Evolutionary conservation across 1,140 invertebrate species (phyloP), one percentile per base, ranked within the genome.

Genomic region (Ceratina japonica): DNA sequence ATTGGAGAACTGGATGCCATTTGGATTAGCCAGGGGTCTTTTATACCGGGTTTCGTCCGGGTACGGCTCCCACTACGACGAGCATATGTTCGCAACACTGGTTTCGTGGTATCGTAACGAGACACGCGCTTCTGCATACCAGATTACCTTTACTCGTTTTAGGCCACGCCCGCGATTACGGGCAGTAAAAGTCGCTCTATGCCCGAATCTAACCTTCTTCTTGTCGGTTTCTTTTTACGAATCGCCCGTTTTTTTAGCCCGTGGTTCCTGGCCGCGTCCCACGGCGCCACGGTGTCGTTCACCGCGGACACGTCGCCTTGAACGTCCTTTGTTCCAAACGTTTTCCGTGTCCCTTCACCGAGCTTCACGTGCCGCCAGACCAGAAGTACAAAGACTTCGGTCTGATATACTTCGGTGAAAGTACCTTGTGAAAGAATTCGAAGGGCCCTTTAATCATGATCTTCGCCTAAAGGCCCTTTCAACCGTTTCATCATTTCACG

Each of bases 11-110:
- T 92, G 89, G 87, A 93, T 87, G 90, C 73, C 64, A 87, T 88
- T 13, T n/a, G 58, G 22, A 80, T 70, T 71, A 61, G 78, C 52
- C 20, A 75, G 51, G 20, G 20, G 79, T 70, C 86, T 90, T 90
- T 87, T 90, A 90, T 90, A 90, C 64, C 15, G 56, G n/a, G 56
- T 81, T 81, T 73, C 22, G 54, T 20, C 86, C 89, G 18, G 84
- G 92, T 3, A 90, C 7, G 92, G 93, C 73, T 91, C 93, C 69
- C 91, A 92, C 83, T 90, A 72, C 90, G 22, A 87, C 91, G 27
- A 20, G 37, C 37, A 44, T 7, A 8, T 56, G 27, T 68, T 62
- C 74, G 73, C 68, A 68, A 75, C 73, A 63, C 10, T 49, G 51
- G 59, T 62, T 44, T 63, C 58, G 58, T 8, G 49, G 22, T 44